Base-by-base conservation (phyloP, 2,113 vertebrate genomes). In the Nerophis ophidion region DNA sequence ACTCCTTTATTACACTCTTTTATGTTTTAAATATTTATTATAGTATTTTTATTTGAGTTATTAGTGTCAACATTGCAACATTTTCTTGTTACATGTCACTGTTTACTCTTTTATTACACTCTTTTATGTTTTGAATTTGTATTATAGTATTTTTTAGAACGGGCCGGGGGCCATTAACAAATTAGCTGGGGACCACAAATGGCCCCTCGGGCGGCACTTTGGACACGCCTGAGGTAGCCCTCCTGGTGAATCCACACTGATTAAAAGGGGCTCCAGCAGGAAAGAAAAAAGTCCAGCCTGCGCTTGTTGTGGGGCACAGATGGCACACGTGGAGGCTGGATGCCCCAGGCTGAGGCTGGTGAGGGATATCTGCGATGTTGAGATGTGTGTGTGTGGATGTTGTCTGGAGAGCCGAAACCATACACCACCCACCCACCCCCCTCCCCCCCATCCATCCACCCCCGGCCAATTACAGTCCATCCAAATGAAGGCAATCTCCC, bases 401-500 rank as follows among this genome's bases (percentile, higher is more conserved):
- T 33, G 54, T 71, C 72, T 57, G 51, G 64, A 76, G 68, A 75
- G 63, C 50, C 17, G 61, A 73, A 65, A 71, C 80, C 76, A n/a
- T n/a, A n/a, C 38, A 8, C 38, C 38, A 1, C 38, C 38, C 8
- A 0, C 40, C 6, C 54, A 63, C 57, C 42, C 2, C 40, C 5
- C 54, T 63, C 57, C 44, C 74, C 80, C 57, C 26, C 26, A 26
- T 4, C 26, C 26, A 3, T 8, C 1, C 8, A 9, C 6, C 54
- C 65, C 57, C 44, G 64, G 75, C 80, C 57, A 66, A 66, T 73
- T 61, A 71, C 72, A 70, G 66, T 65, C 79, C 72, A 66, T 79
- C 82, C 82, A 82, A 82, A 85, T 81, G 76, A 68, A 83, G 75
- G 76, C 76, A 81, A 83, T 84, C 80, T 82, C 63, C 44, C 52